These are phyloP conservation scores for Anguilla japonica DNA, from an alignment of 2,113 vertebrate genomes.

Conservation along the genomic window DNA sequence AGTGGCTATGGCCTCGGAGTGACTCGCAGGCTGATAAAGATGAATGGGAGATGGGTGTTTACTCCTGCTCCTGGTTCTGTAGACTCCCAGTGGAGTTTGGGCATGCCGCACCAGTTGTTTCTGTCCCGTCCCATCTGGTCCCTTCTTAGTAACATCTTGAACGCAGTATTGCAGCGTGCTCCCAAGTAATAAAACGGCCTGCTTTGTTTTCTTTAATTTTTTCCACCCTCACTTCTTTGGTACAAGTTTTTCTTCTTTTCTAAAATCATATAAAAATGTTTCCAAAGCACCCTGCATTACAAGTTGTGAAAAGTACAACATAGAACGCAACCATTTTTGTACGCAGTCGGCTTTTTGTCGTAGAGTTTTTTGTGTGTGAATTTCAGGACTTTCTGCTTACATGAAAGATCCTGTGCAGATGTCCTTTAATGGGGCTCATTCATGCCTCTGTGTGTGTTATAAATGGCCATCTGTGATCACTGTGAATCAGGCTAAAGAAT, in stretches of 20 bases:
- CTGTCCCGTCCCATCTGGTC: slow-evolving; percentile 68
- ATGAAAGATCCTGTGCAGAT: neutral
- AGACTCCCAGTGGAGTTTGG: slow-evolving; percentile 20
- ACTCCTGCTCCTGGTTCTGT: slow-evolving; percentile 24
- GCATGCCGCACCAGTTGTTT: slow-evolving; percentile 40
- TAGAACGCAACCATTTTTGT: slow-evolving; percentile 60
- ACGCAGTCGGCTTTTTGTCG: slow-evolving; percentile 38
- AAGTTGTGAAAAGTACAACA: slow-evolving; percentile 61
- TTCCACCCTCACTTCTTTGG: slow-evolving; percentile 22
- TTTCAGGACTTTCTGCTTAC: slow-evolving; percentile 47
- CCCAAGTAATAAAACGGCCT: slow-evolving; percentile 67
- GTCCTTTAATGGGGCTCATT: neutral
- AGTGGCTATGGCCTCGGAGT: neutral
- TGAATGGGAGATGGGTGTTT: slow-evolving; percentile 20
- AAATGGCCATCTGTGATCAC: neutral
- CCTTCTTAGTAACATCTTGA: slow-evolving; percentile 72
- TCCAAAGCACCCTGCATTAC: slow-evolving; percentile 31
- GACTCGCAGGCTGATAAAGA: slow-evolving; percentile 2
- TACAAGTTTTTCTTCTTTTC: slow-evolving; percentile 45
- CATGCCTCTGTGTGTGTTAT: neutral
- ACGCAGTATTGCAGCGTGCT: slow-evolving; percentile 58
- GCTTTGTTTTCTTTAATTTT: slow-evolving; percentile 50
- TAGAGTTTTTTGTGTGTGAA: slow-evolving; percentile 56
- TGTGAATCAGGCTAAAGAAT: neutral
- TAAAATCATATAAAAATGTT: slow-evolving; percentile 48